A percentile compares a stretch with the other conserved stretches of the same genome.
phyloP scores from a whole-genome alignment of 2,888 invertebrate species.

The Notodonta dromedarius region DNA sequence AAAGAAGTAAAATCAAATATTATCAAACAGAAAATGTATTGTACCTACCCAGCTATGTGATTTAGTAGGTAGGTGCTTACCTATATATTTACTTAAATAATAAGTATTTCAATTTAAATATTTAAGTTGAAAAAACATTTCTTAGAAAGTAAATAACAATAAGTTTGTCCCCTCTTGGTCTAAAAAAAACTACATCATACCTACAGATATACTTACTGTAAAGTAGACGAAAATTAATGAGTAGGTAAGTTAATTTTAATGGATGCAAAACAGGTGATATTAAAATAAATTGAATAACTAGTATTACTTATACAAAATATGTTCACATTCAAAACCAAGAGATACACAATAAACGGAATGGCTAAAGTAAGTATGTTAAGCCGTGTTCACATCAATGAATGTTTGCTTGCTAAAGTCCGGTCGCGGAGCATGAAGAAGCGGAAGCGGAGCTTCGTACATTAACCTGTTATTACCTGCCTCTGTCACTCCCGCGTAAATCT shows the following conservation, averaged over 20 bases:
- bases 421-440: no score
- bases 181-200: slow-evolving; percentile 9
- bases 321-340: slow-evolving; percentile 33
- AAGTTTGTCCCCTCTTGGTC: slow-evolving; percentile 29
- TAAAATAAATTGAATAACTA: no score
- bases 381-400: background rate
- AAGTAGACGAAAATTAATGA: background rate
- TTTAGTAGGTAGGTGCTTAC: no score
- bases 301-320: background rate
- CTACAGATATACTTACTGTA: slow-evolving; percentile 6
- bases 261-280: no score
- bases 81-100: no score
- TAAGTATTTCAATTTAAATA: background rate
- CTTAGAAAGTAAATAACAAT: slow-evolving; percentile 49
- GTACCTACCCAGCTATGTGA: no score
- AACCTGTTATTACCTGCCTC: no score
- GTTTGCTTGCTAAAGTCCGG: no score
- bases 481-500: no score
- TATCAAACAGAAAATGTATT: no score
- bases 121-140: background rate
- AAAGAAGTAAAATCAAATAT: no score
- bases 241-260: background rate
- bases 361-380: slow-evolving; percentile 24
- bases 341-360: slow-evolving; percentile 33
- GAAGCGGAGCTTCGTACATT: no score